These are phyloP conservation scores for Anarsia innoxiella DNA, from an alignment of 2,888 invertebrate species.

Conservation along the genomic window DNA sequence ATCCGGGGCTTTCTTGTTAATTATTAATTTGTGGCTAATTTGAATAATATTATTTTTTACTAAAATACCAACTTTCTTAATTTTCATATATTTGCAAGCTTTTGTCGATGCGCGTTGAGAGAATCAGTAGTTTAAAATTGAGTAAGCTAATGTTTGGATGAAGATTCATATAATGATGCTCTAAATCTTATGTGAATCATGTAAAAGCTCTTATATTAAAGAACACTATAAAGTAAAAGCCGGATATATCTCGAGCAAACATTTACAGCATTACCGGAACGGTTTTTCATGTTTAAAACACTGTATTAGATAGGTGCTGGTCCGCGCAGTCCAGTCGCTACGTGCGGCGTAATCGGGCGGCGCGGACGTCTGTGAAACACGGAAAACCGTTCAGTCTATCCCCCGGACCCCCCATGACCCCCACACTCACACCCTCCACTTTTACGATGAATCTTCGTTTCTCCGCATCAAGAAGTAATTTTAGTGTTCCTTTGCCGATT, in stretches of 20 bases:
- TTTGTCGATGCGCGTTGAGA: no score
- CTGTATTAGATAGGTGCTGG: conserved; percentile 54
- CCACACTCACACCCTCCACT: conserved; percentile 53
- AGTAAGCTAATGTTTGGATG: neutral
- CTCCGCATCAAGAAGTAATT: conserved; percentile 75
- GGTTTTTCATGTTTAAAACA: conserved; percentile 72
- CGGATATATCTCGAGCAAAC: conserved; percentile 51
- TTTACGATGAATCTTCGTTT: conserved; percentile 76
- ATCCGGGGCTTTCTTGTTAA: conserved; percentile 46
- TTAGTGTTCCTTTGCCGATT: conserved; percentile 75
- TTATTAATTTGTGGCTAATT: conserved; percentile 53
- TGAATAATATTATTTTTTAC: conserved; percentile 39
- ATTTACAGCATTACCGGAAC: conserved; percentile 67
- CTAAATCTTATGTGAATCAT: neutral
- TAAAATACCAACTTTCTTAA: no score
- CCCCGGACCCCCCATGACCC: conserved; percentile 30
- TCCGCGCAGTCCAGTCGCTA: conserved; percentile 49
- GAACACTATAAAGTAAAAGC: conserved; percentile 34
- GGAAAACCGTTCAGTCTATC: conserved; percentile 73
- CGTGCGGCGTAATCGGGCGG: conserved; percentile 67
- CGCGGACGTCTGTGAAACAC: conserved; percentile 68
- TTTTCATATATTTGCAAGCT: no score
- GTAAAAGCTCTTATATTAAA: conserved; percentile 22
- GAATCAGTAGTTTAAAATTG: neutral
- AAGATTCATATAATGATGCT: neutral